Base-by-base conservation (phyloP, 2,797 vertebrate species). In the Liasis olivaceus region DNA sequence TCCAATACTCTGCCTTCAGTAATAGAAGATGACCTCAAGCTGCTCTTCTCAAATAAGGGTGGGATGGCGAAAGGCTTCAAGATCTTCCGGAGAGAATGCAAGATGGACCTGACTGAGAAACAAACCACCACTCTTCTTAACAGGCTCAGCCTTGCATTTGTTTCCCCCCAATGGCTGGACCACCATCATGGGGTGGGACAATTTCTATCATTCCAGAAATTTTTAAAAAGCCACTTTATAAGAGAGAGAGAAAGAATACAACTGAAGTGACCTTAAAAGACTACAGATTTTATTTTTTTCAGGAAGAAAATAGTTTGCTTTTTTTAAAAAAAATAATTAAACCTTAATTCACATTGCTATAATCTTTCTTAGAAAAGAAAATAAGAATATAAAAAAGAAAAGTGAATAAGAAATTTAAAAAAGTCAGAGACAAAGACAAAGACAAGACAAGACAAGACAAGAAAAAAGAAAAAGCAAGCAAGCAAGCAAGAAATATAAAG, bases 1-100 rank as follows among this genome's bases (percentile, higher is more conserved):
- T 99, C 99, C 94, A 99, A 99, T 93, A 99, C 99, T 95, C 98
- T 99, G 85, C 99, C 99, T 0, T 98, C 98, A 4, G 97, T 99
- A 93, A 98, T 98, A 0, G 99, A 99, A 97, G 99, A 99, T 0
- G 99, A 99, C 28, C 98, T 99, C 59, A 99, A 98, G 98, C 97
- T 98, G 94, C 97, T 99, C 4, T 99, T 99, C 92, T 98, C 98
- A 92, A 98, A 98, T 96, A 98, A 98, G 2, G 98, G 98, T 54
- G 98, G 98, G 1, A 93, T 98, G 3, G 99, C 99, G 93, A 99
- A 99, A 94, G 99, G 98, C 93, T 99, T 99, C 97, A 99, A 99
- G 97, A 99, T 99, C 97, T 99, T 99, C 98, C 99, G 99, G 99
- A 26, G 9, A 4, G 47, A 22, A 12, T 20, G 96, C 96, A 97